Base-by-base conservation (phyloP, 2,797 vertebrate genomes). In the Erpetoichthys calabaricus region DNA sequence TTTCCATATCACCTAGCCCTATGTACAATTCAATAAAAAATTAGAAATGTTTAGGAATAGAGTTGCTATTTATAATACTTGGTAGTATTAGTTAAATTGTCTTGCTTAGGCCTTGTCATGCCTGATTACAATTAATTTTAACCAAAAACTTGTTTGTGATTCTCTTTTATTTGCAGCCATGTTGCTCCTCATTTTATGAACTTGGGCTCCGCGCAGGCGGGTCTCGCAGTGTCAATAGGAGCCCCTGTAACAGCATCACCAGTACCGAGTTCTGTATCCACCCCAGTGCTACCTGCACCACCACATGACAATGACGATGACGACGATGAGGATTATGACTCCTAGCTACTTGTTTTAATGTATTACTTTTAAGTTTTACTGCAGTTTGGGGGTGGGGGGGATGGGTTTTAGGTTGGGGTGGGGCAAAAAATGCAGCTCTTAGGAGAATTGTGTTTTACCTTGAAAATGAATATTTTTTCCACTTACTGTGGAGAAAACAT, bases 321-420 rank as follows among this genome's bases (percentile, higher is more conserved):
- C 5, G 87, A 88, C 1, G 88, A 91, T 4, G 86, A 91, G 64
- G 90, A 92, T 65, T 92, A 92, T 63, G 90, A 92, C 72, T 92
- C 89, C 76, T 92, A 92, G 88, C 84, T 41, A 41, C 54, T 9
- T 45, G 44, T 42, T 49, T 64, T 63, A 58, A 8, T 9, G 58
- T 73, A 67, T 57, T 57, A 66, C 65, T 66, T 70, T 60, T 64
- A 60, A 64, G 61, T 64, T 62, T 42, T 62, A 69, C 63, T 55
- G 68, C 70, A 62, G 56, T 45, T 7, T 49, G 47, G 7, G 47
- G 7, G 47, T 47, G 47, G 6, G 47, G 7, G 60, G 56, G 59
- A 57, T 25, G 25, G 25, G 25, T 25, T 25, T 25, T 25, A 25
- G 25, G 25, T 25, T 25, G 25, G 64, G 50, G 9, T 63, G 69